Base-by-base conservation (phyloP, 1,140 invertebrate genomes). In the Achatina immaculata region DNA sequence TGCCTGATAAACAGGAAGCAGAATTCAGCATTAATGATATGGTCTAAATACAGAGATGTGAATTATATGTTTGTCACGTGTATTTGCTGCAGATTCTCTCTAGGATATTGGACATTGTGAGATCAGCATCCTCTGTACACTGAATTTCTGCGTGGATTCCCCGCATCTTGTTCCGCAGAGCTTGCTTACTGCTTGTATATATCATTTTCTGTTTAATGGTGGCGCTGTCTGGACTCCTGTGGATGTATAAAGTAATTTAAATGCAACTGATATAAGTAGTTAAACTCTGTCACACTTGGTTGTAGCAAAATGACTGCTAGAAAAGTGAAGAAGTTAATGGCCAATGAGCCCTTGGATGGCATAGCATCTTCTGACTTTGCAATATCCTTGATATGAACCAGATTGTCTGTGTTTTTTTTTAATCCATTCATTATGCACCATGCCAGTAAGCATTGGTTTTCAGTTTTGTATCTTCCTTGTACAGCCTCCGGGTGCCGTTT, bases 181-280 rank as follows among this genome's bases (percentile, higher is more conserved):
- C 97, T 92, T 98, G 96, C 90, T 98, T 98, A 88, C 96, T 98
- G 93, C 96, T 95, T 72, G 97, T 98, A 93, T 99, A 99, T 94
- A 99, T 95, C 97, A 99, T 99, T 95, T 99, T 99, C 95, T 98
- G 98, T 94, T 98, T 98, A 81, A 98, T 96, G 92, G 96, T 97
- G 87, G 97, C 96, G 90, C 95, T 96, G 92, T 99, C 97, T 42
- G 97, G 98, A 94, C 96, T 98, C 92, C 92, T 92, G 83, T 11
- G 86, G 84, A 31, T 43, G 51, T 69, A 51, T 51, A 24, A 24
- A 24, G 24, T 14, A 51, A 51, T 14, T 14, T 14, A 14, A 51
- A 81, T 51, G 48, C 11, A n/a, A n/a, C n/a, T n/a, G n/a, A n/a
- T n/a, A n/a, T 19, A 48, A 48, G 45, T 14, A 11, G n/a, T n/a